Base-by-base conservation (phyloP, 2,113 vertebrate species). In the Chaetorhynchus papuensis region DNA sequence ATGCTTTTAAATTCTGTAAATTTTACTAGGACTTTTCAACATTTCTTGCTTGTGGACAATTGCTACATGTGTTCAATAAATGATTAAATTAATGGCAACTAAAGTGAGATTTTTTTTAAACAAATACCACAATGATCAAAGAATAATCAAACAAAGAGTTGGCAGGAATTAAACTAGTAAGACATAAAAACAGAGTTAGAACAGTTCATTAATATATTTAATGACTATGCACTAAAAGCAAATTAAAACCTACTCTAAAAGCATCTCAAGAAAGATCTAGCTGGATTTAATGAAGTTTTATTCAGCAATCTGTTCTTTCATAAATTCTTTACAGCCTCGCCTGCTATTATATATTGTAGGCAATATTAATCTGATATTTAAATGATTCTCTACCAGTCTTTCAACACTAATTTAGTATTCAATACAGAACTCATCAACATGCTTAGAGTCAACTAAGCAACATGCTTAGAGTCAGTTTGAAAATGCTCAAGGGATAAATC, bases 191-290 rank as follows among this genome's bases (percentile, higher is more conserved):
- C 16, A 57, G 13, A 79, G n/a, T 71, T 63, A 82, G 54, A 91
- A 76, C 15, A 49, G 35, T 68, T 71, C 68, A 84, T 64, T 70
- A 88, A 42, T 76, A 53, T 60, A 89, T 72, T 87, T 91, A 95
- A 87, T 91, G 49, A 76, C 42, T 65, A 31, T 37, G 45, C n/a
- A 83, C 59, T 68, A 87, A 94, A 93, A 83, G 30, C 17, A 94
- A 93, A 91, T 85, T 90, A 95, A 85, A 93, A 87, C 24, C 65
- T 23, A 69, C 68, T 91, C 53, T 89, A 90, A 95, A 96, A 87
- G 45, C 70, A 72, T 74, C 50, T 85, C 80, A 80, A 59, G 86
- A 77, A 95, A 91, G 3, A 91, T 42, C 27, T 80, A 85, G 14
- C 35, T 59, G 49, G 14, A 31, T 74, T 95, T 91, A 96, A 91